Evolutionary conservation across 2,888 invertebrate genomes (phyloP), one percentile per base, ranked within the genome.

Genomic region (Siphonodentalium dalli): DNA sequence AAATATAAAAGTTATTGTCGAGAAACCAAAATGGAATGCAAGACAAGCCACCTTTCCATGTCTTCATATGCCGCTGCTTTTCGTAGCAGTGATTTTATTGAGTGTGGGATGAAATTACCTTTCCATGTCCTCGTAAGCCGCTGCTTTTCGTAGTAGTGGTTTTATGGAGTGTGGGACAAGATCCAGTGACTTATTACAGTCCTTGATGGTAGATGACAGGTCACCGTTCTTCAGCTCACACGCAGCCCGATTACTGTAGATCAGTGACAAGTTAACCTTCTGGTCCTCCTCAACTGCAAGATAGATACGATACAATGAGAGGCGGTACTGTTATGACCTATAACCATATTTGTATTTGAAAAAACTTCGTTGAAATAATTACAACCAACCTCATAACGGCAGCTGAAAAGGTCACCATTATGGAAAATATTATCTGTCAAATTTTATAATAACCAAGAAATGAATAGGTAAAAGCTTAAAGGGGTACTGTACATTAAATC

Each of bases 241-340:
- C 0, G 75, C 75, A 4, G 80, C 77, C 29, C 78, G 60, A 58
- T 80, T 80, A 58, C 75, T 80, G 62, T 74, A 72, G 41, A 78
- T 56, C 49, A 78, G 56, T 0, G 78, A 74, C 39, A 73, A 54
- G 55, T 77, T 74, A 18, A 69, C 69, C 1, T 38, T 46, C 38
- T 73, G 69, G 20, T 68, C 66, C 26, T 37, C 35, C 1, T 24
- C 38, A 20, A 39, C 43, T 54, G 58, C 51, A 61, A 52, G 44
- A 20, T 46, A 21, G 13, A 24, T 21, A 35, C 26, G 20, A 35
- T 7, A 44, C 1, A 20, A 35, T 13, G 18, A 31, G 37, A 2
- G 11, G 7, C 18, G 13, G 11, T 11, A 2, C 13, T 6, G 6
- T 35, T n/a, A n/a, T n/a, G n/a, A n/a, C n/a, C n/a, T n/a, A n/a